phyloP scores from a whole-genome alignment of 2,113 vertebrate genomes.

The Phyllostomus hastatus region DNA sequence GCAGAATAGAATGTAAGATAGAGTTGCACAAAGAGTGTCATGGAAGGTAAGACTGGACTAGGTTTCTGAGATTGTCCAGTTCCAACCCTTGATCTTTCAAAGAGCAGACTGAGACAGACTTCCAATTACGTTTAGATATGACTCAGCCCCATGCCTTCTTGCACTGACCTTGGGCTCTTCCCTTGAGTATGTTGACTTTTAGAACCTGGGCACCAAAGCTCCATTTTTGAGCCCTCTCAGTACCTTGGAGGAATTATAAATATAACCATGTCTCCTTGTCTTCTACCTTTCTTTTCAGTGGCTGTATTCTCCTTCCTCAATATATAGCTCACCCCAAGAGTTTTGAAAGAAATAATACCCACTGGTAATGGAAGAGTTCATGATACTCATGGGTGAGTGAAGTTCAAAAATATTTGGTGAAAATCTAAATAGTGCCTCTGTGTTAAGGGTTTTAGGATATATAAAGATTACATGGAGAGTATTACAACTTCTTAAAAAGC shows the following conservation, averaged over 20 bases:
- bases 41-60: not conserved
- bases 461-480: too few species aligned
- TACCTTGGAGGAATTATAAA: not conserved
- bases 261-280: not conserved
- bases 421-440: too few species aligned
- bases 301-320: too few species aligned
- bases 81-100: not conserved
- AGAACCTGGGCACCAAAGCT: not conserved
- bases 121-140: not conserved
- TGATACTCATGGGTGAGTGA: too few species aligned
- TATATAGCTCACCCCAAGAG: too few species aligned
- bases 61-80: not conserved
- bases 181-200: not conserved
- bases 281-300: too few species aligned
- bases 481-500: too few species aligned
- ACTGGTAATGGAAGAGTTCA: too few species aligned
- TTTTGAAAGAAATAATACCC: too few species aligned
- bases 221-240: not conserved
- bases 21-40: not conserved
- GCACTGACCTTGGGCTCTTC: not conserved
- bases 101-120: not conserved
- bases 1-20: not conserved
- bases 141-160: not conserved
- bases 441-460: too few species aligned
- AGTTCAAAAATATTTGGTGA: too few species aligned